Evolutionary conservation across 2,797 vertebrate species (phyloP).

Genomic region (Sternarchorhynchus goeldii): DNA sequence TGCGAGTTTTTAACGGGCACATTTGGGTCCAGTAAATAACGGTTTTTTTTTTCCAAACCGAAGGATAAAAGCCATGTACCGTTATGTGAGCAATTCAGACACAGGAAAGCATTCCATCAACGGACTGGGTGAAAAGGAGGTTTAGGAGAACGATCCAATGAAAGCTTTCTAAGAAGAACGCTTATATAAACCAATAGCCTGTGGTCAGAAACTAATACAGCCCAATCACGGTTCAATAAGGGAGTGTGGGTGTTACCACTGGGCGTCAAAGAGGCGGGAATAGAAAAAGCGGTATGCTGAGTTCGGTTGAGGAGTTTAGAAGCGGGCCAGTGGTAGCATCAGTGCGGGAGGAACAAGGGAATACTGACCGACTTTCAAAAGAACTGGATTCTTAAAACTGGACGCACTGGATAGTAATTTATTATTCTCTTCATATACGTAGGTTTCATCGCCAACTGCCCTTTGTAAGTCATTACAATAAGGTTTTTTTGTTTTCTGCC

Average conservation of each 20-base stretch:
- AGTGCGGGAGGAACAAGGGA: constrained; percentile 63
- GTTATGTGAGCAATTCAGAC: too few species aligned
- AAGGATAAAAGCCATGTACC: too few species aligned
- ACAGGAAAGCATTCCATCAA: too few species aligned
- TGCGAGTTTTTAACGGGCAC: too few species aligned
- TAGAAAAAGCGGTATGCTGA: constrained; percentile 56
- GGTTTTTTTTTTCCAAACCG: too few species aligned
- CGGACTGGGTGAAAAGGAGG: too few species aligned
- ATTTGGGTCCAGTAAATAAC: too few species aligned
- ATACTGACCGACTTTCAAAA: constrained; percentile 50
- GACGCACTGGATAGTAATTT: constrained; percentile 48
- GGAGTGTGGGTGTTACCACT: constrained; percentile 60
- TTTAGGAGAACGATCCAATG: too few species aligned
- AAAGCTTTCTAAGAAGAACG: too few species aligned
- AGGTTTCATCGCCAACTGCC: constrained; percentile 51
- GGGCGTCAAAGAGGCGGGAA: constrained; percentile 55
- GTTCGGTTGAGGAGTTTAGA: constrained; percentile 78
- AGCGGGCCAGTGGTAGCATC: constrained; percentile 76
- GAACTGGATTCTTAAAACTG: constrained; percentile 44
- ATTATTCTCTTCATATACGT: constrained; percentile 31
- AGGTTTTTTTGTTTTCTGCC: constrained; percentile 6
- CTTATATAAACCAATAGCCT: constrained; percentile 62
- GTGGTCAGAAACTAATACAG: constrained; percentile 10
- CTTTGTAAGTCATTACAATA: constrained; percentile 64
- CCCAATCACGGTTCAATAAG: constrained; percentile 63